Base-by-base conservation (phyloP, 1,140 invertebrate genomes). In the Aphidius ervi region DNA sequence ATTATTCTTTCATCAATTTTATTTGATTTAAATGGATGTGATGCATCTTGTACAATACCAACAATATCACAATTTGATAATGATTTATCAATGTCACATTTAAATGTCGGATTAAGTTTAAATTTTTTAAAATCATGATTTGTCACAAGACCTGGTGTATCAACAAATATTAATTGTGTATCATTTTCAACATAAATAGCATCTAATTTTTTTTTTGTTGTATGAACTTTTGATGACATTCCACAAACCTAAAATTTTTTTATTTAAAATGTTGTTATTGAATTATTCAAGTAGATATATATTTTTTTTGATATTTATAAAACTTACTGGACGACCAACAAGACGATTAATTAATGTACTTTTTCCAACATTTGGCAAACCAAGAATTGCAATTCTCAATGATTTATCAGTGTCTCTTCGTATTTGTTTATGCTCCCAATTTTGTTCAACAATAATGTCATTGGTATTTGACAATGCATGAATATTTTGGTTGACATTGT, bases 291-390 rank as follows among this genome's bases (percentile, higher is more conserved):
- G 16, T 16, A 16, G 16, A 16, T 16, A 1, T 16, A 16, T n/a
- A 31, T 9, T 47, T 56, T 46, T n/a, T 43, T 1, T 43, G 4
- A 43, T 43, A 31, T 31, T 23, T 2, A 2, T 23, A 23, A 2
- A 23, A 31, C 73, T 78, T 82, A 94, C 92, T 73, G 87, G 87
- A 80, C 91, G 85, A 50, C 87, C 83, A 46, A 92, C 82, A 37
- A 98, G 82, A 70, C 86, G 82, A 82, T 98, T 98, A 42, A 95
- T 89, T 4, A 98, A 80, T 2, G 95, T 97, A 78, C 94, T 97
- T 79, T 98, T 98, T 47, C 95, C 95, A 61, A 87, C 87, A 83
- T 98, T 98, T 20, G 95, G 95, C 10, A 88, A 78, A 8, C 95
- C 95, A 63, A 98, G 84, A 40, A 98, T 87, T 6, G 94, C 91